Evolutionary conservation across 2,888 invertebrate genomes (phyloP), one percentile per base, ranked within the genome.

Genomic region (Eumerus sabulonum): DNA sequence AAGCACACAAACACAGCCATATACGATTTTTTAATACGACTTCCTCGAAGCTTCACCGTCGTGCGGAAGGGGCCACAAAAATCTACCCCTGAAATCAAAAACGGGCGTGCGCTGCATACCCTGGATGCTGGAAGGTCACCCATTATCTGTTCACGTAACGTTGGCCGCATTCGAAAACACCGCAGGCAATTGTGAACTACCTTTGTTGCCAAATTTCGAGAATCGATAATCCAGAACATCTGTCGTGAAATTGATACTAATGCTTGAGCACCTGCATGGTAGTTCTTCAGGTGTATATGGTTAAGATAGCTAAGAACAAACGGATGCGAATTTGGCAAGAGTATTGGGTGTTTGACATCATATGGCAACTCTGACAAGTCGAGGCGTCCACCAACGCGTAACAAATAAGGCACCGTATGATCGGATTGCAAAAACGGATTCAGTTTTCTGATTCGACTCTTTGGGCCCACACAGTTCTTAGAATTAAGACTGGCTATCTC

Each of bases 381-480:
- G 1, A 86, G 56, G 1, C 85, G 76, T 19, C 85, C 85, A 38
- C 85, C 85, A 35, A 85, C 85, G 64, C 85, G 77, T 36, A 16
- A 84, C 48, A 48, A 48, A 48, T 18, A 19, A 19, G 19, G 18
- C 18, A 47, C 17, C 0, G 35, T 11, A 42, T 38, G 17, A 47
- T 9, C 35, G 17, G 11, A 14, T 17, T 84, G 83, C 1, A 85
- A n/a, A 53, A 82, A 84, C 5, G 83, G 83, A 42, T 62, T 64
- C 9, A 84, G 56, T 13, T 48, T 51, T 18, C 53, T 72, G 5
- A 59, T 54, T n/a, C 38, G 50, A 50, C 67, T 74, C 36, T 44
- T 57, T 16, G 27, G 16, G 35, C 40, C 13, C 42, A 54, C 16
- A 35, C 11, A 36, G 17, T 54, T 38, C 19, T 35, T 27, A 9